Evolutionary conservation across 92 coral and sea anemone species (phyloP).

Genomic region (Heliopora coerulea): DNA sequence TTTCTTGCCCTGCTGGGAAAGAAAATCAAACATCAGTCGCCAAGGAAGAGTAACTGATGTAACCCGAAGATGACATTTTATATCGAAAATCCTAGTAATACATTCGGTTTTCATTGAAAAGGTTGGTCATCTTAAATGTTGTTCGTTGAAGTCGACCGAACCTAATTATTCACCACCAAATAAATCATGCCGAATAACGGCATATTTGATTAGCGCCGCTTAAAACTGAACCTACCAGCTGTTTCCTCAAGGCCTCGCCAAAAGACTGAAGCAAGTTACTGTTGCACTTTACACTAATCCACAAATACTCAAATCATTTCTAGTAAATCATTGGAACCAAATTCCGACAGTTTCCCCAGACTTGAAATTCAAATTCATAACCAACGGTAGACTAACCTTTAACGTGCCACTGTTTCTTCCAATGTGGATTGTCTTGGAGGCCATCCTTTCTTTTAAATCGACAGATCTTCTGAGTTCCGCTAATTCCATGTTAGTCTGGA

Average conservation of each 20-base stretch:
- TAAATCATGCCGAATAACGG: slow-evolving; percentile 28
- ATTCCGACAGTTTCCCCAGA: neutral
- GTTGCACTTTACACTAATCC: too few relatives aligned
- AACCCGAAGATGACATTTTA: too few relatives aligned
- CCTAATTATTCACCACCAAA: slow-evolving; percentile 3
- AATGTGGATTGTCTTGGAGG: neutral
- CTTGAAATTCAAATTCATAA: slow-evolving; percentile 1
- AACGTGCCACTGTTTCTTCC: neutral
- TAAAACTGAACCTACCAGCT: too few relatives aligned
- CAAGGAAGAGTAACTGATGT: too few relatives aligned
- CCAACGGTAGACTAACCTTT: slow-evolving; percentile 29
- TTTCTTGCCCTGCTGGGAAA: slow-evolving; percentile 16
- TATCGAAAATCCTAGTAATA: too few relatives aligned
- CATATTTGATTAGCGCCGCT: slow-evolving; percentile 16
- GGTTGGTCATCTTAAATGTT: too few relatives aligned
- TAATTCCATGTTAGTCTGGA: slow-evolving; percentile 1
- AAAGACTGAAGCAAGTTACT: too few relatives aligned
- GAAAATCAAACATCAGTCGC: too few relatives aligned
- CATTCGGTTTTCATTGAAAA: too few relatives aligned
- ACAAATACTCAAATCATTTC: too few relatives aligned
- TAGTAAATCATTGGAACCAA: neutral
- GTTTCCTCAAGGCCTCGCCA: too few relatives aligned
- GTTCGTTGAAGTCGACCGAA: too few relatives aligned
- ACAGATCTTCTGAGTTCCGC: slow-evolving; percentile 13
- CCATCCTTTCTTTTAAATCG: slow-evolving; percentile 14